Conservation (phyloP, 2,113 vertebrate genomes). For the Calyptomena viridis region DNA sequence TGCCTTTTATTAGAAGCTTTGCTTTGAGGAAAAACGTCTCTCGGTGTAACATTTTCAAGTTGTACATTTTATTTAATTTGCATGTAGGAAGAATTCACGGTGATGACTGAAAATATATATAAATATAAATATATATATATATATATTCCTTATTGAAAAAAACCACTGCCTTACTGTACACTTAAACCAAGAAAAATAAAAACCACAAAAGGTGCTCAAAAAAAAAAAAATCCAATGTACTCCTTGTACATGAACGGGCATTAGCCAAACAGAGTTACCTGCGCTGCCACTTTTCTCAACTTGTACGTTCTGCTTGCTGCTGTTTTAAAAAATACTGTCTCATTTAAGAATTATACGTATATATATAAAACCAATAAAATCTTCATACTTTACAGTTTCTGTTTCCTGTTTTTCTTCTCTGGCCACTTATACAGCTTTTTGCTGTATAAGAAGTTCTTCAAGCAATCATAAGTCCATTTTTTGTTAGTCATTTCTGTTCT, state of each 20-base stretch:
- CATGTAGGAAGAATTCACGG: conserved; percentile 72
- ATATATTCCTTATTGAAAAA: conserved; percentile 75
- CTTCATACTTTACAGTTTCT: conserved; percentile 67
- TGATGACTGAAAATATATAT: conserved; percentile 56
- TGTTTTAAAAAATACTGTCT: conserved; percentile 66
- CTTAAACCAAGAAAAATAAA: conserved; percentile 68
- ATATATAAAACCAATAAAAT: conserved; percentile 74
- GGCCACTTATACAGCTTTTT: not conserved
- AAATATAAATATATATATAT: conserved; percentile 59
- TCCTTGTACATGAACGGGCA: conserved; percentile 81
- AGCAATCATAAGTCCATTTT: not conserved
- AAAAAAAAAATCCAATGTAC: conserved; percentile 49
- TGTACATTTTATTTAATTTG: conserved; percentile 80
- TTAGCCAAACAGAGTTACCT: conserved; percentile 81
- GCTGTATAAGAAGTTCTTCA: not conserved
- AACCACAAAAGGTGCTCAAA: conserved; percentile 73
- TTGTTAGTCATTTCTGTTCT: not conserved
- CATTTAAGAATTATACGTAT: conserved; percentile 63
- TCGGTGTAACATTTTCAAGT: conserved; percentile 67
- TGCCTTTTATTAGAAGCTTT: conserved; percentile 59
- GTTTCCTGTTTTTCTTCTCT: not conserved
- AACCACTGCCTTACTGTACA: conserved; percentile 88
- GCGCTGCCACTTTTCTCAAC: conserved; percentile 75
- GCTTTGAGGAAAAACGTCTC: conserved; percentile 60
- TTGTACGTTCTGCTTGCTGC: conserved; percentile 75